Percentiles rank a stretch among this genome's conserved stretches.
phyloP scores from a whole-genome alignment of 2,113 vertebrate species.

The Sturnus vulgaris region DNA sequence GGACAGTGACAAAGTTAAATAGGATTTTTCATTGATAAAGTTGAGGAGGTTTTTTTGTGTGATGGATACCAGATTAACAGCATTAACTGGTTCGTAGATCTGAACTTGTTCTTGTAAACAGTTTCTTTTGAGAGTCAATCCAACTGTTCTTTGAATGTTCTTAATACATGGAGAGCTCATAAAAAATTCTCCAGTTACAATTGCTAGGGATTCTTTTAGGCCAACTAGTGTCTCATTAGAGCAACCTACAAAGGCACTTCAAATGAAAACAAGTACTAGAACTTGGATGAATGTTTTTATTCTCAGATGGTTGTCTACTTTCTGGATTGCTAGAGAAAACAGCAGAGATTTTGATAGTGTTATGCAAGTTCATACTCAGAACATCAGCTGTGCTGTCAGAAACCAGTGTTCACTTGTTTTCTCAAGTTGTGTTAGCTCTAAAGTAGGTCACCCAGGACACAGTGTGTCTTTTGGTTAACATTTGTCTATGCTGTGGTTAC shows the following conservation, averaged over 20 bases:
- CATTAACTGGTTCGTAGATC: neutral
- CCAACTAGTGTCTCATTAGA: neutral
- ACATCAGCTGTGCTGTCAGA: neutral
- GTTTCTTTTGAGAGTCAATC: no score
- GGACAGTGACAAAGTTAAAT: neutral
- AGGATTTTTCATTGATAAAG: neutral
- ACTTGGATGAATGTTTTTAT: constrained; percentile 6
- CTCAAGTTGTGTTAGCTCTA: neutral
- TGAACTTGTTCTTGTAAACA: no score
- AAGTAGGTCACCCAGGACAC: neutral
- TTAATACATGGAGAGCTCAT: neutral
- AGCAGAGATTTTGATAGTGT: neutral
- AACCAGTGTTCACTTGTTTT: neutral
- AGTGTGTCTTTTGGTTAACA: neutral
- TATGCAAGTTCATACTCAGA: neutral
- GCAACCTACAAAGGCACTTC: neutral
- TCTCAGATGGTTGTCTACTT: constrained; percentile 13
- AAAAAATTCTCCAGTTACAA: neutral
- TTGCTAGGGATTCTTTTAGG: neutral
- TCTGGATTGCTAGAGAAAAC: constrained; percentile 18
- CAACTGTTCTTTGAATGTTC: no score
- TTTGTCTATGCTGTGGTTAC: neutral
- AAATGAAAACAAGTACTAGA: neutral
- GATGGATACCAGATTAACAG: neutral
- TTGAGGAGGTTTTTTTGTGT: neutral